Conservation (phyloP, 2,113 vertebrate species). For the Catharus bicknelli region DNA sequence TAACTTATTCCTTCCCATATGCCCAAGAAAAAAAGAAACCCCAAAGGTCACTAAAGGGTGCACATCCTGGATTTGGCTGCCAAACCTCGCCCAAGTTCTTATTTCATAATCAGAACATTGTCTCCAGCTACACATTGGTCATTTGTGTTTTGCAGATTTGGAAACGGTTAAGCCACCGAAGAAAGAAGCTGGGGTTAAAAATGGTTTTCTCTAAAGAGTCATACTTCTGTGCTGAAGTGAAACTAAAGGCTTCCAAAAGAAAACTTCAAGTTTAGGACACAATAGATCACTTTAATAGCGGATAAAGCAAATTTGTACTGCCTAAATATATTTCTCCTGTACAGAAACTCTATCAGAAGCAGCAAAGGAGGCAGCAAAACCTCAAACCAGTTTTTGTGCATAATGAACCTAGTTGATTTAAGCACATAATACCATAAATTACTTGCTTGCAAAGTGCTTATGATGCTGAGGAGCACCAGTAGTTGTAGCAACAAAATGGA, state of each 20-base stretch:
- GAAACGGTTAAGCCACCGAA: slow-evolving; percentile 23
- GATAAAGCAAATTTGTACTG: slow-evolving; percentile 4
- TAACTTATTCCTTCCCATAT: background rate
- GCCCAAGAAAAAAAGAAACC: background rate
- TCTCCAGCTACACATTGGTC: background rate
- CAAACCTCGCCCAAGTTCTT: background rate
- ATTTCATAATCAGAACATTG: slow-evolving; percentile 44
- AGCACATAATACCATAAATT: background rate
- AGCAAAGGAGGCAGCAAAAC: background rate
- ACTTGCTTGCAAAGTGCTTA: background rate
- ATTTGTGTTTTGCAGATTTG: slow-evolving; percentile 43
- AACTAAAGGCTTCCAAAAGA: background rate
- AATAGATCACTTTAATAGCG: background rate
- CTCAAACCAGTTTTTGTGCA: background rate
- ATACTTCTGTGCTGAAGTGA: slow-evolving; percentile 25
- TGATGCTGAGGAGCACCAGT: background rate
- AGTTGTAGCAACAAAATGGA: background rate
- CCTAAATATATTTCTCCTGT: background rate
- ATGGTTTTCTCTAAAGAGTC: slow-evolving; percentile 23
- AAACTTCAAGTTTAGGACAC: slow-evolving; percentile 9
- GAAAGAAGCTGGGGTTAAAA: slow-evolving; percentile 31
- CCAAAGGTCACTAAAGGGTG: background rate
- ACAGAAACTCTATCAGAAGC: background rate
- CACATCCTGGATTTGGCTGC: background rate
- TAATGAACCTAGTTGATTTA: background rate